Evolutionary conservation across 2,113 vertebrate genomes (phyloP).

Genomic region (Arvicanthis niloticus): DNA sequence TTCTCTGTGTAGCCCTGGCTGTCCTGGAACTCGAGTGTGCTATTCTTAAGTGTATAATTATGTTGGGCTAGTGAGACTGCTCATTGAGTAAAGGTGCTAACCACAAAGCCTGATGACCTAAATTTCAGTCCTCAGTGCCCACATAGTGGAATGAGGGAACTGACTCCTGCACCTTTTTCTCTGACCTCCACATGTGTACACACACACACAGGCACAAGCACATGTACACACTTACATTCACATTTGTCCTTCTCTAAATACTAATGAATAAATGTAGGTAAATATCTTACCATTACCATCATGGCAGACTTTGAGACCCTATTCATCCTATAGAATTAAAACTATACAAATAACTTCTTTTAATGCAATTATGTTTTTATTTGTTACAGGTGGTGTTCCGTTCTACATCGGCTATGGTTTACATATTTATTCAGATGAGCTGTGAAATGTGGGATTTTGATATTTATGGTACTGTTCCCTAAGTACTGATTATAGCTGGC

Average conservation of each 20-base stretch:
- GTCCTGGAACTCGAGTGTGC: too few relatives aligned
- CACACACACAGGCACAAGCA: background rate
- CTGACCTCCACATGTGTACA: background rate
- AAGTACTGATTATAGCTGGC: background rate
- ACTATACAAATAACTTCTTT: background rate
- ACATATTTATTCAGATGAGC: constrained; percentile 99
- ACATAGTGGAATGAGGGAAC: background rate
- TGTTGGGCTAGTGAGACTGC: background rate
- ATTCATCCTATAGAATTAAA: background rate
- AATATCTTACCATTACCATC: background rate
- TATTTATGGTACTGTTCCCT: constrained; percentile 93
- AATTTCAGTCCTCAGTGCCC: background rate
- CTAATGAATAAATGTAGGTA: background rate
- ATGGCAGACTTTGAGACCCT: background rate
- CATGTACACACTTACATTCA: background rate
- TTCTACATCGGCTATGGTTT: constrained; percentile 99
- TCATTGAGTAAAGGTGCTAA: background rate
- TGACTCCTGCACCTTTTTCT: background rate
- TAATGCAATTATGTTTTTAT: constrained; percentile 53
- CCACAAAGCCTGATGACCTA: background rate
- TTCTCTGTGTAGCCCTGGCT: too few relatives aligned
- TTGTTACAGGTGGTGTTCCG: constrained; percentile 96
- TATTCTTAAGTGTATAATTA: background rate
- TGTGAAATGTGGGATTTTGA: constrained; percentile 99
- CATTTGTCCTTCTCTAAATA: background rate